Evolutionary conservation across 2,797 vertebrate genomes (phyloP).

Genomic region (Chelon auratus): DNA sequence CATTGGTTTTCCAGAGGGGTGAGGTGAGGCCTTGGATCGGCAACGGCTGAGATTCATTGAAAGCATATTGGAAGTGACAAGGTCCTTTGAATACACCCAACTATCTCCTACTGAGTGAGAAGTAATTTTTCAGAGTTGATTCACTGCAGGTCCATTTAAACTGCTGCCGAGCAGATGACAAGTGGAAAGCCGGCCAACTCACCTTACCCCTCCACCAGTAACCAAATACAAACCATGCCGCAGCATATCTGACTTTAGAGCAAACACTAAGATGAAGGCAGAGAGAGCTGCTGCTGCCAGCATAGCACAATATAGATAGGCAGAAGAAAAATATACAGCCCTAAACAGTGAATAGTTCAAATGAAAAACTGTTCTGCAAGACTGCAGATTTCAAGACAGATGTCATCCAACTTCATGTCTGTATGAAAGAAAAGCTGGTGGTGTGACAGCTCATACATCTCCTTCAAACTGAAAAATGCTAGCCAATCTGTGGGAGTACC

Average conservation of each 20-base stretch:
- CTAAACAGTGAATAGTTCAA: constrained; percentile 43
- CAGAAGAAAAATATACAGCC: constrained; percentile 27
- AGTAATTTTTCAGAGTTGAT: constrained; percentile 81
- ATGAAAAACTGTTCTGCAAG: constrained; percentile 49
- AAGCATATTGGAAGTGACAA: constrained; percentile 83
- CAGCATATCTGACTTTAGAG: constrained; percentile 35
- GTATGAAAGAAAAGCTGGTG: constrained; percentile 37
- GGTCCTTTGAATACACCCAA: constrained; percentile 81
- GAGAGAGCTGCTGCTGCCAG: constrained; percentile 26
- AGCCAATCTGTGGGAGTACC: constrained; percentile 26
- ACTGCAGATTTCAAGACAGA: constrained; percentile 54
- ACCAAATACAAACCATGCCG: constrained; percentile 44
- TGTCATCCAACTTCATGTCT: constrained; percentile 56
- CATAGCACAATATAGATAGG: constrained; percentile 13
- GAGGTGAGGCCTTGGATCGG: constrained; percentile 56
- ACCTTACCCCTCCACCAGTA: constrained; percentile 31
- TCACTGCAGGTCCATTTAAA: constrained; percentile 75
- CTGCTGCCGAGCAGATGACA: constrained; percentile 69
- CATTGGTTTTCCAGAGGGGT: constrained; percentile 65
- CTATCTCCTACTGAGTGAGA: constrained; percentile 75
- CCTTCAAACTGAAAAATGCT: constrained; percentile 26
- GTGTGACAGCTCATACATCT: constrained; percentile 45
- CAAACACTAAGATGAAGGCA: constrained; percentile 18
- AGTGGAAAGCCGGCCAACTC: constrained; percentile 49
- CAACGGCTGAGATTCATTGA: constrained; percentile 80